phyloP scores from a whole-genome alignment of 2,113 vertebrate genomes.

The Poecile atricapillus region DNA sequence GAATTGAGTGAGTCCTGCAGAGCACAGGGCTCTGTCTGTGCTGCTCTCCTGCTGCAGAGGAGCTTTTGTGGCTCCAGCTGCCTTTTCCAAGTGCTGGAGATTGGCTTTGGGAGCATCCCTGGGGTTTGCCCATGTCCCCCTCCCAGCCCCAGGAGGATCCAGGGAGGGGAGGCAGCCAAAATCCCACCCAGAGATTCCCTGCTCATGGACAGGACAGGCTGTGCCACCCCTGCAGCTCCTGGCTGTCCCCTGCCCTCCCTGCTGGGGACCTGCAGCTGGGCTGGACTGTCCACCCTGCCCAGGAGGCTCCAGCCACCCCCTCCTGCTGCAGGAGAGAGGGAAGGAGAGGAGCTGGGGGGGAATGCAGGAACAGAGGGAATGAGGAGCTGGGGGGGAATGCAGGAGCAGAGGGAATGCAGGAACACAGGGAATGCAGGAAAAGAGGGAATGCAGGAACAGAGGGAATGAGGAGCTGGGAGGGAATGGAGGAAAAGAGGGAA shows the following conservation, averaged over 20 bases:
- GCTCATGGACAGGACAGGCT: background rate
- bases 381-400: too few relatives aligned
- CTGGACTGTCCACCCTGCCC: background rate
- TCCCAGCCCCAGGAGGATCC: background rate
- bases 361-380: background rate
- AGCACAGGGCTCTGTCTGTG: background rate
- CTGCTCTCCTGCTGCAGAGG: background rate
- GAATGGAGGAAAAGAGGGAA: too few relatives aligned
- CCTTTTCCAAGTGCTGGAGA: rapidly evolving
- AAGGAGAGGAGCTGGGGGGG: background rate
- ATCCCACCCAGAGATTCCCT: background rate
- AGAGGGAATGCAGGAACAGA: background rate
- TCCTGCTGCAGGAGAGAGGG: background rate
- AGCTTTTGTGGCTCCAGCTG: background rate
- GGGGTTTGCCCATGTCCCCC: background rate
- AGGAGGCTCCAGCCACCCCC: background rate
- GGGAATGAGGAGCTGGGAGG: background rate
- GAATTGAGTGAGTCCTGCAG: background rate
- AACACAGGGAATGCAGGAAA: too few relatives aligned
- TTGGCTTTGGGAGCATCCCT: background rate
- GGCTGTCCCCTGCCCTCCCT: background rate
- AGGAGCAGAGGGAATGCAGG: too few relatives aligned
- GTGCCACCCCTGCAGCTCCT: background rate
- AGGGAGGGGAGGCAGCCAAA: background rate
- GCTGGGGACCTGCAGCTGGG: background rate